Base-by-base conservation (phyloP, 2,888 invertebrate species). In the Axea sp. region DNA sequence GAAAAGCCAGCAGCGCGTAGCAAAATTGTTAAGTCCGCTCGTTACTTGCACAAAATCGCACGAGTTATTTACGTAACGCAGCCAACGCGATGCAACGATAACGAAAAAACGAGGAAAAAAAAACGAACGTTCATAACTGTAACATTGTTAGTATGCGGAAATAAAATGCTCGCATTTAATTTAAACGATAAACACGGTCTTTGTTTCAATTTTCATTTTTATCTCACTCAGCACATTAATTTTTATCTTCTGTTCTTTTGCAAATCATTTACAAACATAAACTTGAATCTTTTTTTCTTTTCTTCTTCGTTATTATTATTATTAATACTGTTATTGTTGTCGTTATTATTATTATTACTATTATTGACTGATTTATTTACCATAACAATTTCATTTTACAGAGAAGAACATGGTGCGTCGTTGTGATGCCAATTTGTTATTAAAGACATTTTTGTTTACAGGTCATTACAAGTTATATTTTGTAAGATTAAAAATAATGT, bases 51-150 rank as follows among this genome's bases (percentile, higher is more conserved):
- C 43, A 28, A 45, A 45, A 67, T 55, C 57, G 39, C 39, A 37
- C 65, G 65, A 65, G 55, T 65, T 65, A 65, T 65, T 65, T 65
- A 65, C 47, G 55, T 65, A 65, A 65, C 55, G 45, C 39, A 55
- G 35, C 45, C 28, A 30, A 8, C 15, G 43, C 33, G 53, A 65
- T 53, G 49, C 41, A 19, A 28, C 28, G 53, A 51, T 28, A 65
- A 60, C 37, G 33, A 41, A 28, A 28, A 45, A 15, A 26, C 6
- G 26, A 15, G 9, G 15, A 3, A 49, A 33, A 3, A 49, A 43
- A 41, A 41, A 41, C 11, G 14, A 39, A 35, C 24, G 43, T 33
- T 33, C 49, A 39, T 62, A 49, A 62, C 60, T 35, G 60, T 47
- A 47, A 47, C 45, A 47, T 17, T 60, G 35, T 45, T 45, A 35